Evolutionary conservation across 2,113 vertebrate genomes (phyloP).

Genomic region (Pelmatolapia mariae): DNA sequence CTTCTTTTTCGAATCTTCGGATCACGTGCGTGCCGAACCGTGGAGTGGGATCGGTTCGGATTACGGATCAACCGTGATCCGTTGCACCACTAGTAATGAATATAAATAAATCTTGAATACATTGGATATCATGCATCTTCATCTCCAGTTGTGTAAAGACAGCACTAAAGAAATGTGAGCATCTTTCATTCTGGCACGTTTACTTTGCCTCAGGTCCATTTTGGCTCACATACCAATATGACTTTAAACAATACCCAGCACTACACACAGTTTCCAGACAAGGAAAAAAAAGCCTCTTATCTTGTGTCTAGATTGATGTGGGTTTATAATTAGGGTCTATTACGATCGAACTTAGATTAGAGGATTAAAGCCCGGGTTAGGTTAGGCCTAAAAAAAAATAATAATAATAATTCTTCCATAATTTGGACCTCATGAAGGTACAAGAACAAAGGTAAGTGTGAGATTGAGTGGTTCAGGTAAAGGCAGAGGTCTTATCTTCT

Average conservation of each 20-base stretch:
- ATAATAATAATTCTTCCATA: rapidly evolving
- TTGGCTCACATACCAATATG: neutral
- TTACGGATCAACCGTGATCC: no score
- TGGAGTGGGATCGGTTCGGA: no score
- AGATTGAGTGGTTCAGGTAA: neutral
- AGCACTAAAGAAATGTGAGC: neutral
- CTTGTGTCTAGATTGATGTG: neutral
- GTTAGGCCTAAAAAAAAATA: neutral
- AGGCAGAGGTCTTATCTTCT: neutral
- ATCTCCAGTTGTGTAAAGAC: neutral
- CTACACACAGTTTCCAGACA: neutral
- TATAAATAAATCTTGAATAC: neutral
- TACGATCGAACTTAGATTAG: neutral
- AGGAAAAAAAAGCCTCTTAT: neutral
- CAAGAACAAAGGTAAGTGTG: neutral
- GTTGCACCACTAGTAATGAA: no score
- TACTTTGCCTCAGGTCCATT: neutral
- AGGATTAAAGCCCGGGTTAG: neutral
- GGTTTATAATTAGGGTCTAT: neutral
- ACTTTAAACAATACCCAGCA: neutral
- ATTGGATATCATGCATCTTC: neutral
- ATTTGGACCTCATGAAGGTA: neutral
- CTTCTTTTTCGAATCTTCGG: no score
- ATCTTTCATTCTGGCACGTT: neutral
- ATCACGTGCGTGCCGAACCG: no score